Conservation (phyloP, 2,888 invertebrate species). For the Helleia helle region DNA sequence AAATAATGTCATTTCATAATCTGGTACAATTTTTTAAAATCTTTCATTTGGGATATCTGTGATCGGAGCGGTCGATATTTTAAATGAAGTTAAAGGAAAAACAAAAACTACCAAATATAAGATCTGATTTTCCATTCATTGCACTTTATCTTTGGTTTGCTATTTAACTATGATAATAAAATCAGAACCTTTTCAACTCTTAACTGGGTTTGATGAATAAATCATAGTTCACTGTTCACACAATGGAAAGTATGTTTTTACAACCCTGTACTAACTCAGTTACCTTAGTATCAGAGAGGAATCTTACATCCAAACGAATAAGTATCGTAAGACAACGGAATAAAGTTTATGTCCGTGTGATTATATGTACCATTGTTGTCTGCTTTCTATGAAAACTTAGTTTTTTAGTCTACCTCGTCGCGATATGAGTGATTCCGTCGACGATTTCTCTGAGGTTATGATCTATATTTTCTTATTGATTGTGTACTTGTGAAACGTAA, state of each 20-base stretch:
- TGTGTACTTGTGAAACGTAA: too few relatives aligned
- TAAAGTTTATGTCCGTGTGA: neutral
- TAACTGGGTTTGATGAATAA: neutral
- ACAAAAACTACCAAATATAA: too few relatives aligned
- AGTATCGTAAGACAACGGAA: neutral
- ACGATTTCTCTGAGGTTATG: neutral
- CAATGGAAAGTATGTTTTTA: conserved; percentile 1
- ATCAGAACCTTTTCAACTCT: too few relatives aligned
- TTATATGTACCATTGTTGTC: neutral
- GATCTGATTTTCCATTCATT: too few relatives aligned
- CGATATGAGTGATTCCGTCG: conserved; percentile 6
- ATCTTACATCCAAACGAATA: neutral
- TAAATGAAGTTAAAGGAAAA: too few relatives aligned
- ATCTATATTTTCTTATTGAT: too few relatives aligned
- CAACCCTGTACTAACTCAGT: conserved; percentile 6
- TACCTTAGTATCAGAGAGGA: conserved; percentile 5
- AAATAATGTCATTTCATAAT: too few relatives aligned
- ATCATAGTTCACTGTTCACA: conserved; percentile 3
- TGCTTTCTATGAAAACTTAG: conserved; percentile 4
- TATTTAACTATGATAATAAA: too few relatives aligned
- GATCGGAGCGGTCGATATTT: too few relatives aligned
- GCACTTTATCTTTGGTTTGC: too few relatives aligned
- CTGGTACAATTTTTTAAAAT: too few relatives aligned
- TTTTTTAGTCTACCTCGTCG: conserved; percentile 5
- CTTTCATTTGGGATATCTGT: too few relatives aligned